phyloP scores from a whole-genome alignment of 92 coral and sea anemone species.

The Actinostola sp. region DNA sequence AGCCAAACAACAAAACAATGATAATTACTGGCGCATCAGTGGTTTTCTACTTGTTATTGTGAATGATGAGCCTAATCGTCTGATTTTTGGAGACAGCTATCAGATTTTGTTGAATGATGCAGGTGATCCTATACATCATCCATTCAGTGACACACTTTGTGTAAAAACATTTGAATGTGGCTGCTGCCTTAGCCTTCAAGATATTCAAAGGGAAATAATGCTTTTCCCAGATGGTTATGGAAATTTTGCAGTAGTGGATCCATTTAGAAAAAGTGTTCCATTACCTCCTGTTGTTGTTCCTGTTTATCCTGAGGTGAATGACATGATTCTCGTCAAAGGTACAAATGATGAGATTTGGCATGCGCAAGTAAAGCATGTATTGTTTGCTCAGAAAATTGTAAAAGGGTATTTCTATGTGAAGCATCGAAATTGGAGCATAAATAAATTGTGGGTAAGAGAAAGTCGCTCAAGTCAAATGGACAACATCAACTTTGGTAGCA shows the following conservation, averaged over 20 bases:
- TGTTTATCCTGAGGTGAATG: conserved; percentile 39
- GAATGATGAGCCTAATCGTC: conserved; percentile 37
- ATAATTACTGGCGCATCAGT: conserved; percentile 41
- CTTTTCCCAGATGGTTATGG: conserved; percentile 53
- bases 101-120: conserved; percentile 45
- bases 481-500: conserved; percentile 35
- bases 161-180: conserved; percentile 53
- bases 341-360: conserved; percentile 49
- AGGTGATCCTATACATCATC: conserved; percentile 47
- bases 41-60: conserved; percentile 42
- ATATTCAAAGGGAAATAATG: conserved; percentile 55
- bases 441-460: conserved; percentile 45
- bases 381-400: conserved; percentile 11
- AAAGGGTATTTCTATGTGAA: conserved; percentile 46
- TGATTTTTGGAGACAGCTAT: conserved; percentile 55
- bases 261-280: conserved; percentile 50
- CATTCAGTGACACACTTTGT: conserved; percentile 55
- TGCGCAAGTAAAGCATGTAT: conserved; percentile 44
- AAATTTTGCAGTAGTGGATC: conserved; percentile 58
- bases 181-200: conserved; percentile 42
- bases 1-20: conserved; percentile 45
- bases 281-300: conserved; percentile 40
- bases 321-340: conserved; percentile 46
- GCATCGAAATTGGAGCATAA: conserved; percentile 41
- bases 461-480: conserved; percentile 33